phyloP scores from a whole-genome alignment of 2,113 vertebrate genomes.

The Melanerpes aurifrons region DNA sequence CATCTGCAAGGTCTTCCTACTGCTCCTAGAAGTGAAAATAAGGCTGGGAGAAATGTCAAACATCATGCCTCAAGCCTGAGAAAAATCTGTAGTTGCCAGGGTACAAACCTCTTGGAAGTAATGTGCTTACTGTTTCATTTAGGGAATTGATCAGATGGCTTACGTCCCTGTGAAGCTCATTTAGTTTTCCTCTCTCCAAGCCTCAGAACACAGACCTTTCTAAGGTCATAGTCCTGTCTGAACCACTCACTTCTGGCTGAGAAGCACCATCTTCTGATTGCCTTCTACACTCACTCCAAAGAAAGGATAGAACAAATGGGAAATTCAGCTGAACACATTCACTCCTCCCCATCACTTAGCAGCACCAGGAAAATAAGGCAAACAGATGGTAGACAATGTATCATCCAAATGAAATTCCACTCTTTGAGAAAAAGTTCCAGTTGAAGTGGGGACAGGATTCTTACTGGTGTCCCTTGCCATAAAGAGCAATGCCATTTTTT shows the following conservation, averaged over 20 bases:
- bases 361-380: conserved; percentile 33
- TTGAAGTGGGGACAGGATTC: conserved; percentile 18
- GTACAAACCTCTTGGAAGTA: not conserved
- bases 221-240: not conserved
- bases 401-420: conserved; percentile 51
- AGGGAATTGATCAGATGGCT: not conserved
- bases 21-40: not conserved
- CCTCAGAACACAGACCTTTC: not conserved
- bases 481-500: not conserved
- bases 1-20: rapidly evolving
- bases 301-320: not conserved
- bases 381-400: conserved; percentile 57
- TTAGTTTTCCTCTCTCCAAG: not conserved
- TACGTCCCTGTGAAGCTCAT: not conserved
- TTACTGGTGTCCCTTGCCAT: not conserved
- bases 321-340: conserved; percentile 27
- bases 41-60: not conserved
- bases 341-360: conserved; percentile 27
- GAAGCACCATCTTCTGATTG: not conserved
- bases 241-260: not conserved
- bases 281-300: not conserved
- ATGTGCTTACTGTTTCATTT: not conserved
- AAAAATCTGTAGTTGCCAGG: not conserved
- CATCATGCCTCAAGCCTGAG: not conserved
- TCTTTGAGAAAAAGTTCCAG: conserved; percentile 17